Conservation (phyloP, 2,888 invertebrate genomes). For the Ligdia adustata region DNA sequence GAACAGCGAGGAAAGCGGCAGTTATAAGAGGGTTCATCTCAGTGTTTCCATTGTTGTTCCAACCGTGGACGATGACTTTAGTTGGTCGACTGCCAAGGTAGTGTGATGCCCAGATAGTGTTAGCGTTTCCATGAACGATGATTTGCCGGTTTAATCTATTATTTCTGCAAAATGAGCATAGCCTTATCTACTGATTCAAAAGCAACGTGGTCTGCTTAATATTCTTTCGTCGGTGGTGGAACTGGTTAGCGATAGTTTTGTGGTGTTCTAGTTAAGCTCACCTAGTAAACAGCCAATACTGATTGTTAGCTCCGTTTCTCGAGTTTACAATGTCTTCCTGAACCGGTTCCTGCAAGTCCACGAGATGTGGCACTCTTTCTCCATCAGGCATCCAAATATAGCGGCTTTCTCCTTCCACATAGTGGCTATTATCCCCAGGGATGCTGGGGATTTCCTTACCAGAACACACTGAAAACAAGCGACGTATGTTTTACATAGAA, state of each 20-base stretch:
- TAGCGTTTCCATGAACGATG: conserved; percentile 53
- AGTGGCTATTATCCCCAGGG: conserved; percentile 72
- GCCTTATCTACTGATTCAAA: too few species aligned
- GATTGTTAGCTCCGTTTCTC: conserved; percentile 65
- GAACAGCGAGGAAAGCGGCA: conserved; percentile 55
- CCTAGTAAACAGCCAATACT: conserved; percentile 67
- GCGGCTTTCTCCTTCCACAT: conserved; percentile 69
- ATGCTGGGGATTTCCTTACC: conserved; percentile 49
- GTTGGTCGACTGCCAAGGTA: conserved; percentile 48
- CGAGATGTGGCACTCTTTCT: conserved; percentile 59
- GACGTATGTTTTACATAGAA: too few species aligned
- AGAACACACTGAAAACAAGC: conserved; percentile 50
- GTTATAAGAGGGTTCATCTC: conserved; percentile 53
- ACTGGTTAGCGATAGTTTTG: too few species aligned
- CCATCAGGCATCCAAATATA: conserved; percentile 76
- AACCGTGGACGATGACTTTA: conserved; percentile 65
- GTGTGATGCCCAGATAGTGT: conserved; percentile 53
- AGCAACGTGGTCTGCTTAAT: too few species aligned
- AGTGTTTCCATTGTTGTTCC: conserved; percentile 58
- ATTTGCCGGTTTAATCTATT: conserved; percentile 57
- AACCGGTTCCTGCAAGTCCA: conserved; percentile 59
- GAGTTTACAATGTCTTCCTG: conserved; percentile 36
- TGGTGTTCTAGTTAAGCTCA: too few species aligned
- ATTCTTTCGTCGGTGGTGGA: too few species aligned
- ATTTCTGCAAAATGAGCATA: conserved; percentile 49